These are phyloP conservation scores for Lypha dubia DNA, from an alignment of 2,888 invertebrate genomes.

Conservation along the genomic window DNA sequence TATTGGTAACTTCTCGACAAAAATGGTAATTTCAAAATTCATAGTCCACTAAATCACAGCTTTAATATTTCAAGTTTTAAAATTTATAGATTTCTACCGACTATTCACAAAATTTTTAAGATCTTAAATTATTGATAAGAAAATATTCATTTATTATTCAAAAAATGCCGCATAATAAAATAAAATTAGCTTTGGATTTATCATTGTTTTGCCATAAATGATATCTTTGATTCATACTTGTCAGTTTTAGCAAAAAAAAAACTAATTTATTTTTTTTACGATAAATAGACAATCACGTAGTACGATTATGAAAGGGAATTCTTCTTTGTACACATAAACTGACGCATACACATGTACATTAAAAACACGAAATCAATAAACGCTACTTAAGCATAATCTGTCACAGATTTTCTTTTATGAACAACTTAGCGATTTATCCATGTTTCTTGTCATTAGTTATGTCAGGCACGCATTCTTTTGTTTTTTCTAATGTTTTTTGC, in stretches of 20 bases:
- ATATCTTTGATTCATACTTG: not conserved
- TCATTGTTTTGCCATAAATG: not conserved
- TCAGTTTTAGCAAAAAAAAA: not conserved
- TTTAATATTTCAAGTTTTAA: too few species aligned
- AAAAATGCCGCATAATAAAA: not conserved
- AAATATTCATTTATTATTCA: not conserved
- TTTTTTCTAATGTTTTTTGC: constrained; percentile 18
- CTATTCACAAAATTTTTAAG: too few species aligned
- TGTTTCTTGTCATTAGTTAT: constrained; percentile 51
- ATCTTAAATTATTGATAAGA: too few species aligned
- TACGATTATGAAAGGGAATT: constrained; percentile 14
- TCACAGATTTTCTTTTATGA: constrained; percentile 71
- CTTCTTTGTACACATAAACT: constrained; percentile 45
- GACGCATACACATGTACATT: too few species aligned
- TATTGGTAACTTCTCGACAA: too few species aligned
- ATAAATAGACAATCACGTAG: constrained; percentile 13
- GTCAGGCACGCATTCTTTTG: constrained; percentile 61
- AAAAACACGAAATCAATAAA: constrained; percentile 74
- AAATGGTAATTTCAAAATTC: too few species aligned
- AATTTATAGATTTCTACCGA: too few species aligned
- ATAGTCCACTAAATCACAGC: too few species aligned
- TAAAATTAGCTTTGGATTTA: not conserved
- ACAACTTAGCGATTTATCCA: constrained; percentile 54
- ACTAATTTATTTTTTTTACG: constrained; percentile 17
- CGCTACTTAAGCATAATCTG: constrained; percentile 74